Evolutionary conservation across 2,797 vertebrate genomes (phyloP).

Genomic region (Manis crassicaudata): DNA sequence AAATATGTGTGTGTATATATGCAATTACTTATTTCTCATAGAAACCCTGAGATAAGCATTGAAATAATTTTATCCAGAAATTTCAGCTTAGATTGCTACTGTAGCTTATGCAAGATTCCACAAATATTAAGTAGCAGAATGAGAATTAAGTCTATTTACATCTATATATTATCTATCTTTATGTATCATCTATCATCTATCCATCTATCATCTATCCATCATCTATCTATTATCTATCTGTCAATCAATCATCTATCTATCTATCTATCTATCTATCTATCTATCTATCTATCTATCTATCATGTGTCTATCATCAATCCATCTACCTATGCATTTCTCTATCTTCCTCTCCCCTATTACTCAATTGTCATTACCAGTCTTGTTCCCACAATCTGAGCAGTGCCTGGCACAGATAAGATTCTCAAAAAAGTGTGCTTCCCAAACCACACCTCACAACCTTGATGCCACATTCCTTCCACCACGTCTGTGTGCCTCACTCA

Average conservation of each 20-base stretch:
- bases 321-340: too few relatives aligned
- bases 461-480: background rate
- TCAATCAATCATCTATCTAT: background rate
- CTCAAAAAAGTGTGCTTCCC: background rate
- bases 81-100: background rate
- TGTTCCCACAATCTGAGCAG: background rate
- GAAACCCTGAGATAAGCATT: background rate
- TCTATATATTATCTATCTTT: background rate
- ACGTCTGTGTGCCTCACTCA: accelerated
- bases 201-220: background rate
- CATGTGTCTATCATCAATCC: background rate
- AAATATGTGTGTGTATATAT: background rate
- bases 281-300: background rate
- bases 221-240: background rate
- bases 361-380: background rate
- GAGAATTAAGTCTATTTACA: background rate
- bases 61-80: slow-evolving; percentile 12
- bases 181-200: background rate
- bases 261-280: background rate
- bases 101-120: background rate
- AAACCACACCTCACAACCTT: background rate
- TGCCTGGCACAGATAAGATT: background rate
- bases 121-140: background rate
- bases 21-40: background rate
- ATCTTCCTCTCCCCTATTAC: background rate